These are phyloP conservation scores for Acanthurus tractus DNA, from an alignment of 2,797 vertebrate species.

Conservation along the genomic window DNA sequence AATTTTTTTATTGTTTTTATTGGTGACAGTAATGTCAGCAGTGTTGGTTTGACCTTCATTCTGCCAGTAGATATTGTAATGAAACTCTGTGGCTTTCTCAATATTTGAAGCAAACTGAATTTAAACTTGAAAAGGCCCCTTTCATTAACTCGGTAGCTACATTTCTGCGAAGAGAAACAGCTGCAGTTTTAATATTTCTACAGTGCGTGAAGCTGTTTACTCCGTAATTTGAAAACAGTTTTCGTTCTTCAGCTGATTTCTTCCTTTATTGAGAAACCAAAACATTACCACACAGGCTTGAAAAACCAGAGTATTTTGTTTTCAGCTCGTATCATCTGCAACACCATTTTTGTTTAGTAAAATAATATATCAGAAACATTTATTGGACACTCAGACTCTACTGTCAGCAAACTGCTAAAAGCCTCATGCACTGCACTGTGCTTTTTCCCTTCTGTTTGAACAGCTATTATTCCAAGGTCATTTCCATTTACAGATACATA, in stretches of 20 bases:
- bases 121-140: not conserved
- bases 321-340: not conserved
- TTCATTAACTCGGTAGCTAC: not conserved
- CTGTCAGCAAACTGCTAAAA: slow-evolving; percentile 12
- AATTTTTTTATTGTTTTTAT: slow-evolving; percentile 10
- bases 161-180: not conserved
- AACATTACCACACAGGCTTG: not conserved
- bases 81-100: not conserved
- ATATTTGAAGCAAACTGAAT: not conserved
- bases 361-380: slow-evolving; percentile 9
- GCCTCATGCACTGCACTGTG: slow-evolving; percentile 1
- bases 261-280: not conserved
- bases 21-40: not conserved
- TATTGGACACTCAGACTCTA: slow-evolving; percentile 17
- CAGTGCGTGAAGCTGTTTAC: not conserved
- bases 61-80: not conserved
- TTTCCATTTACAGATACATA: slow-evolving; percentile 31
- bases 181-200: not conserved
- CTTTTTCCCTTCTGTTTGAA: slow-evolving; percentile 24
- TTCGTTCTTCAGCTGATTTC: not conserved
- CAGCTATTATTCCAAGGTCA: slow-evolving; percentile 47
- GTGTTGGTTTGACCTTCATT: not conserved
- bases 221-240: not conserved
- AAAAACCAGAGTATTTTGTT: not conserved
- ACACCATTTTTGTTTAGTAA: slow-evolving; percentile 1